Percentiles rank a stretch among this genome's conserved stretches.
These are phyloP conservation scores for roundworm (Caenorhabditis elegans) DNA, from an alignment of 1,140 invertebrate genomes.

Conservation along the genomic window WBcel235 BX284605.5:11157501-11158000, in stretches of 20 bases:
- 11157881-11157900: slow-evolving; percentile 1
- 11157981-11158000: no score
- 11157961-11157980: no score
- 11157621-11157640: no score
- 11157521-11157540: neutral
- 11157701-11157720: neutral
- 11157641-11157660: no score
- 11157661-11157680: no score
- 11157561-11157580: neutral
- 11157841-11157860: neutral
- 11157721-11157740: neutral
- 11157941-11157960: no score
- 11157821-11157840: neutral
- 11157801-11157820: no score
- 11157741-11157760: neutral
- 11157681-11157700: no score
- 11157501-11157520: neutral
- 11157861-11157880: neutral
- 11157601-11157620: no score
- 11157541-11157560: neutral
- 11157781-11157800: no score
- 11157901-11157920: neutral
- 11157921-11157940: neutral
- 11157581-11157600: neutral
- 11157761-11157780: neutral